Evolutionary conservation across 2,113 vertebrate species (phyloP), one percentile per base, ranked within the genome.

Genomic region (Emydura subglobosa): DNA sequence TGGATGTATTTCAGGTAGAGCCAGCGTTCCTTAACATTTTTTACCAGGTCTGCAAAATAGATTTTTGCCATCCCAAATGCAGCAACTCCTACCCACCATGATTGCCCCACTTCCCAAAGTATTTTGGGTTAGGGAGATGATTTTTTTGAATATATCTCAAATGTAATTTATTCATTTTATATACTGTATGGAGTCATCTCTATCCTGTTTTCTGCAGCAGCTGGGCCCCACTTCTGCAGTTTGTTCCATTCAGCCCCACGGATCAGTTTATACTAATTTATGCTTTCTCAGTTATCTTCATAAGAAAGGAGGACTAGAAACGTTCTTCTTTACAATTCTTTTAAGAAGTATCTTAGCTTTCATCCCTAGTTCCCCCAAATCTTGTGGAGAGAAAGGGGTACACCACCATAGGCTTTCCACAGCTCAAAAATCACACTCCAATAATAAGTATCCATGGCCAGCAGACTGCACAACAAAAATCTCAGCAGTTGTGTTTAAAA

Each of bases 391-490:
- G 96, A 96, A 72, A 17, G 39, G n/a, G n/a, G 21, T 2, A 96
- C 90, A 92, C 93, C 96, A 88, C 95, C 94, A 83, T 94, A 96
- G 92, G 95, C 96, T 95, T 94, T 0, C 96, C 92, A 96, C 94
- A 96, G 93, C 89, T 95, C 83, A 95, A 97, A 47, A 93, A 74
- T 78, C 95, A 95, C 94, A 96, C 95, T 96, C 95, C 91, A 95
- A 96, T 94, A 95, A 96, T 95, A 97, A 94, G 89, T 94, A 95
- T 94, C 95, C 87, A 79, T 90, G 95, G 94, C 96, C 95, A 96
- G 94, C 90, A 82, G 96, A 97, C 96, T 95, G 94, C 92, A 93
- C 90, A 95, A 87, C 78, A 44, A 95, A 53, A 95, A 92, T 90
- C 85, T n/a, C 92, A 97, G 95, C 93, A 90, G 91, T 68, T 88